Conservation (phyloP, 1,140 invertebrate genomes). For the Liolophura sinensis region DNA sequence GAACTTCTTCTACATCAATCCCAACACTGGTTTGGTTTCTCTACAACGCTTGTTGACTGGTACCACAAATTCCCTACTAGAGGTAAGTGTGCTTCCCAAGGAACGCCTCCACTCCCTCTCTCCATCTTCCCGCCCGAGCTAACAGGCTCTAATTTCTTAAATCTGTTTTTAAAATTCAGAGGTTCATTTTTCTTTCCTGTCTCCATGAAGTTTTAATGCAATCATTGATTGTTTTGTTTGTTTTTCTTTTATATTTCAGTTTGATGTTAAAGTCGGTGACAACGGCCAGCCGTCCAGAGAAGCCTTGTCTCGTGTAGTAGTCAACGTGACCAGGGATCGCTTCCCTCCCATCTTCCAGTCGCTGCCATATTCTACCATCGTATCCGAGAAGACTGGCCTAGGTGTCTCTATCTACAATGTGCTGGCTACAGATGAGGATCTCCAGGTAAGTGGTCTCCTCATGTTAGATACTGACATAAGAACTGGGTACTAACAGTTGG, state of each 20-base stretch:
- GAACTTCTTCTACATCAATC: constrained; percentile 36
- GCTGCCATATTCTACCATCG: constrained; percentile 21
- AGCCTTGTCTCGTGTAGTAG: constrained; percentile 27
- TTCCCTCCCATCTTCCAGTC: constrained; percentile 32
- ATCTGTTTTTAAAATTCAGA: too few relatives aligned
- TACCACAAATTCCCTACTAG: not conserved
- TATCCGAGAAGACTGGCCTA: constrained; percentile 20
- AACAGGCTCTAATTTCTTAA: too few relatives aligned
- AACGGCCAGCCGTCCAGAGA: constrained; percentile 44
- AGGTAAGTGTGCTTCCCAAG: too few relatives aligned
- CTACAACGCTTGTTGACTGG: constrained; percentile 23
- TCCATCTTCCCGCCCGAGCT: too few relatives aligned
- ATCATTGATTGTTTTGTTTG: not conserved
- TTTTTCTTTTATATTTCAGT: constrained; percentile 27
- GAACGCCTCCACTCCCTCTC: too few relatives aligned
- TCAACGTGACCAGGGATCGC: constrained; percentile 33
- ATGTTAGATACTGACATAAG: not conserved
- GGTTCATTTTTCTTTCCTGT: too few relatives aligned
- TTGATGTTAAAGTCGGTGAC: constrained; percentile 40
- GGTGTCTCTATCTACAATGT: constrained; percentile 22
- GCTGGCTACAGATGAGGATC: constrained; percentile 35
- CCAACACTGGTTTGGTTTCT: constrained; percentile 33
- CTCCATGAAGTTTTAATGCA: too few relatives aligned
- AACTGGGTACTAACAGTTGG: too few relatives aligned
- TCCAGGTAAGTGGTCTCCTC: constrained; percentile 23